phyloP scores from a whole-genome alignment of 2,888 invertebrate genomes.

The Leptinotarsa rubiginosa region DNA sequence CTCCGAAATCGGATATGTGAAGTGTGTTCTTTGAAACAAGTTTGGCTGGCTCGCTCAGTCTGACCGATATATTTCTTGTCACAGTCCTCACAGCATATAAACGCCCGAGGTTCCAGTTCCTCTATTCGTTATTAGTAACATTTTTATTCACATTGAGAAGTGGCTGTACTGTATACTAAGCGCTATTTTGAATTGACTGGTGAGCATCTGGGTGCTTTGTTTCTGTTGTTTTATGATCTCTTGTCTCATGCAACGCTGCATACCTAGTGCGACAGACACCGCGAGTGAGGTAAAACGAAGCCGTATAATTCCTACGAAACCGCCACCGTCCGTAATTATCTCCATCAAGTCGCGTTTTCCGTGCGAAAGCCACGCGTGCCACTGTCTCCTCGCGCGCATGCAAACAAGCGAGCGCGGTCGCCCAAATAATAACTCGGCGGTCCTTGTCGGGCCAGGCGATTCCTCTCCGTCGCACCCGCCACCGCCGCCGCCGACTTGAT shows the following conservation, averaged over 20 bases:
- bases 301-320: neutral
- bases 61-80: too few relatives aligned
- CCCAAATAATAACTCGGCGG: conserved; percentile 66
- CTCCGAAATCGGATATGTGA: too few relatives aligned
- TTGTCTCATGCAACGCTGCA: neutral
- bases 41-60: too few relatives aligned
- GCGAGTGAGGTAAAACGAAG: neutral
- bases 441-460: conserved; percentile 55
- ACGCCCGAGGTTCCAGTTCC: too few relatives aligned
- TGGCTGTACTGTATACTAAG: too few relatives aligned
- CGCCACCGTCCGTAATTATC: conserved; percentile 1
- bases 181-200: too few relatives aligned
- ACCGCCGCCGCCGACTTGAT: conserved; percentile 63
- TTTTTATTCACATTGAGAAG: too few relatives aligned
- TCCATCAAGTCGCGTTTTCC: conserved; percentile 18
- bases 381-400: conserved; percentile 62
- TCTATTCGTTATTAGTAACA: too few relatives aligned
- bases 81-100: too few relatives aligned
- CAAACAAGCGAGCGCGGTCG: conserved; percentile 62
- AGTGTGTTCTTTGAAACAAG: too few relatives aligned
- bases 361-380: conserved; percentile 34
- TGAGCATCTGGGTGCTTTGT: too few relatives aligned
- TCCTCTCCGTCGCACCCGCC: conserved; percentile 56
- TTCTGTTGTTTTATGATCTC: too few relatives aligned
- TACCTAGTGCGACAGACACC: neutral